phyloP scores from a whole-genome alignment of 2,888 invertebrate genomes.

The Chouioia cunea region DNA sequence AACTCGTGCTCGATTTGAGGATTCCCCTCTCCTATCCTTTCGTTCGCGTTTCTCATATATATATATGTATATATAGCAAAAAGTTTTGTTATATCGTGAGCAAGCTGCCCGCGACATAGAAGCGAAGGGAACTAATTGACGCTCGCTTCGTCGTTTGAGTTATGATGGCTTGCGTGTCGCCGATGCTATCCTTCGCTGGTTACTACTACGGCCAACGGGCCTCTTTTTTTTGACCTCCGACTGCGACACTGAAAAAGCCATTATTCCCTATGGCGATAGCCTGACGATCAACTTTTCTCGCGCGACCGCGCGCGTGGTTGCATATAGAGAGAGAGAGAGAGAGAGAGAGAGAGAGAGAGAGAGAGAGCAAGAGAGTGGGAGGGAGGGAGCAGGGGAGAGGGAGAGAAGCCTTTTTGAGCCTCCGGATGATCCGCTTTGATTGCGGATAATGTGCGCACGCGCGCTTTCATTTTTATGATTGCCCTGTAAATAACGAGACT shows the following conservation, averaged over 20 bases:
- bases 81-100: no score
- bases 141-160: slow-evolving; percentile 38
- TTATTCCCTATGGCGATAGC: slow-evolving; percentile 26
- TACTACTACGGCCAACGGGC: slow-evolving; percentile 5
- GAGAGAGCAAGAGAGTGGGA: no score
- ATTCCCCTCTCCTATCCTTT: no score
- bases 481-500: slow-evolving; percentile 39
- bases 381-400: no score
- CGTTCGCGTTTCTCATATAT: no score
- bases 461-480: slow-evolving; percentile 42
- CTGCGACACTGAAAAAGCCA: slow-evolving; percentile 38
- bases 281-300: background rate
- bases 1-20: no score
- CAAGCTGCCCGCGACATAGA: no score
- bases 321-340: no score
- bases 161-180: slow-evolving; percentile 43
- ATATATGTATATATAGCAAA: no score
- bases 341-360: no score
- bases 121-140: slow-evolving; percentile 41
- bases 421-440: slow-evolving; percentile 35
- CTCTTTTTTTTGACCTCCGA: no score
- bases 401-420: no score
- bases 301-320: background rate
- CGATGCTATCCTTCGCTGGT: slow-evolving; percentile 1
- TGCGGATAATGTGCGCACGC: slow-evolving; percentile 23